phyloP scores from a whole-genome alignment of 2,888 invertebrate species.

The Tipula lateralis region DNA sequence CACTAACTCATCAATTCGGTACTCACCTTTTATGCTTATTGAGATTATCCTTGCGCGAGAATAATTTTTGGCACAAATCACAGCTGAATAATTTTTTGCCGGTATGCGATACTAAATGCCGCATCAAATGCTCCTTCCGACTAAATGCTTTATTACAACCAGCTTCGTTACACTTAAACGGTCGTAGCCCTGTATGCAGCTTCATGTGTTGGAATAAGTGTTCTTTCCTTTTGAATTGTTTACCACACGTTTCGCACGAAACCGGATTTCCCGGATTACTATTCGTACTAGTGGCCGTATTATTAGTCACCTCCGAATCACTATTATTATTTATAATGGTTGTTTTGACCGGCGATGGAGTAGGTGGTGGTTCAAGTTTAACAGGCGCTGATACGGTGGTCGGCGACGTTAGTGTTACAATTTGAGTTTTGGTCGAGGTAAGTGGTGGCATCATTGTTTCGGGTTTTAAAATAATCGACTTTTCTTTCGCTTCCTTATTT shows the following conservation, averaged over 20 bases:
- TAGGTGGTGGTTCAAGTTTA: slow-evolving; percentile 14
- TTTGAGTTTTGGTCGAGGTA: slow-evolving; percentile 39
- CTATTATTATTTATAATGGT: background rate
- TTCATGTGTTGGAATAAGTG: slow-evolving; percentile 65
- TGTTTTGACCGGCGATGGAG: slow-evolving; percentile 20
- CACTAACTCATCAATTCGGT: background rate
- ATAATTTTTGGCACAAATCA: slow-evolving; percentile 56
- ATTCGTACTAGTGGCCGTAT: background rate
- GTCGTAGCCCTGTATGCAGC: slow-evolving; percentile 61
- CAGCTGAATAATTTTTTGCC: slow-evolving; percentile 63
- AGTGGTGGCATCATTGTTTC: slow-evolving; percentile 41
- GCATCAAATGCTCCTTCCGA: slow-evolving; percentile 62
- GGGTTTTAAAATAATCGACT: slow-evolving; percentile 40
- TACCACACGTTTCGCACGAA: slow-evolving; percentile 56
- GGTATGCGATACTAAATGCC: slow-evolving; percentile 63
- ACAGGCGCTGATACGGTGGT: slow-evolving; percentile 36
- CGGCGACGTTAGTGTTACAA: slow-evolving; percentile 42
- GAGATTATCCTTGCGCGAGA: slow-evolving; percentile 50
- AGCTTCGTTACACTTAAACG: slow-evolving; percentile 58
- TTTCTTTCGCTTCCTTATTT: slow-evolving; percentile 40
- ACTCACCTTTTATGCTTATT: slow-evolving; percentile 47
- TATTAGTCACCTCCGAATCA: background rate
- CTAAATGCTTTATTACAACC: slow-evolving; percentile 62
- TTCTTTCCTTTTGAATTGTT: slow-evolving; percentile 63
- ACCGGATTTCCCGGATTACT: slow-evolving; percentile 9